Base-by-base conservation (phyloP, 2,113 vertebrate genomes). In the Acanthochromis polyacanthus region DNA sequence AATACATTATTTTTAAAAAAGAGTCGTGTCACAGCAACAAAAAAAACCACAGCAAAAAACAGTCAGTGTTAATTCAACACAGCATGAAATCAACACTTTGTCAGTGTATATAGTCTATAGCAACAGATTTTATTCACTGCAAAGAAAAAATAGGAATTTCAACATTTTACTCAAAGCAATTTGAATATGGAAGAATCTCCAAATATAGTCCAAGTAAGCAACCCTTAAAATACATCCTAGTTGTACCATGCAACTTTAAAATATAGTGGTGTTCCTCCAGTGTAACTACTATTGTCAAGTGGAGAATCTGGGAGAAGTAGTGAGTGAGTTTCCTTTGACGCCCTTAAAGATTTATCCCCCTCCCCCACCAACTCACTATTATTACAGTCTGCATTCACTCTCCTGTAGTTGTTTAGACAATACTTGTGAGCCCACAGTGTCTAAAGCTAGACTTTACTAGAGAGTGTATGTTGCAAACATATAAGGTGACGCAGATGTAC, bases 1-100 rank as follows among this genome's bases (percentile, higher is more conserved):
- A 50, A 19, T 55, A n/a, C 22, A 73, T 70, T 69, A n/a, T 75
- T 70, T 71, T 80, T 64, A 52, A 60, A 75, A 64, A 45, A 63
- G 22, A 61, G 10, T 59, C 16, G 11, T 55, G 10, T 62, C 64
- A 71, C 51, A 43, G 16, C 19, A 10, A 25, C 2, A 25, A 25
- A 25, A 36, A 28, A 64, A 48, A 60, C 11, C 64, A 70, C 51
- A 43, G 16, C 19, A 10, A 36, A 28, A 64, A 48, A 56, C 11
- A 46, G 56, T 53, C 62, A 10, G 16, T 52, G 15, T 56, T 69
- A 43, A 83, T 86, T 76, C 40, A 63, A 19, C 10, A 50, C 30
- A 23, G 7, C 10, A 22, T 20, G 48, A 71, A 53, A 46, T 36
- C 0, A 19, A 12, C 16, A 56, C 20, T 46, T 45, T 52, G 23